Conservation (phyloP, 2,797 vertebrate genomes). For the Sylvilagus floridanus region DNA sequence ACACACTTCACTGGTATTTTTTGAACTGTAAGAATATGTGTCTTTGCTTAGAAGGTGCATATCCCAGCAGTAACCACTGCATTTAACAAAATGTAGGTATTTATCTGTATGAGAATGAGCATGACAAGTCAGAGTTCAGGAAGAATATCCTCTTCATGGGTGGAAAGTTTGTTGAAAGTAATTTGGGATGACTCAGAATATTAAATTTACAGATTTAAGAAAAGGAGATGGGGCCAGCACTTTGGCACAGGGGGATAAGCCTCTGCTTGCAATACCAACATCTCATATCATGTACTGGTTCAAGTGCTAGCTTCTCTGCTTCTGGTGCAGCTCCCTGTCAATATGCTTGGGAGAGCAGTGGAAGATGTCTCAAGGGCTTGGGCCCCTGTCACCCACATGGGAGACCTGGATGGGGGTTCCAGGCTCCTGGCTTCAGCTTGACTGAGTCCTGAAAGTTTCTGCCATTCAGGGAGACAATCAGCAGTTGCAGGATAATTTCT, state of each 20-base stretch:
- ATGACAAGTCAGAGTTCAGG: background rate
- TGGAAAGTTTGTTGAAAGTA: background rate
- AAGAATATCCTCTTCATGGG: background rate
- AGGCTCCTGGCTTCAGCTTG: no score
- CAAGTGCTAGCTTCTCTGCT: no score
- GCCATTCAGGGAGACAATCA: no score
- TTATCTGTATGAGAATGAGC: background rate
- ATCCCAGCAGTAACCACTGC: background rate
- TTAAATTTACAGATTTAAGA: conserved; percentile 33
- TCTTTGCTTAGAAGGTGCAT: conserved; percentile 33
- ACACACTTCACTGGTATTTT: conserved; percentile 58
- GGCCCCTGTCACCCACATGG: no score
- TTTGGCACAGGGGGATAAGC: no score
- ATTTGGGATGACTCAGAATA: background rate
- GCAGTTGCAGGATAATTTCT: no score
- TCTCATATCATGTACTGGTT: conserved; percentile 45
- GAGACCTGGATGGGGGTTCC: no score
- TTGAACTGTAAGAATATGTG: conserved; percentile 49
- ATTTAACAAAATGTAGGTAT: background rate
- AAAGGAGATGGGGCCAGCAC: background rate
- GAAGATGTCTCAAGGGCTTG: no score
- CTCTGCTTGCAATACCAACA: background rate
- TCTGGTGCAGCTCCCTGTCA: no score
- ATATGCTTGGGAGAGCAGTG: no score
- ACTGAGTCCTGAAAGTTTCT: no score